Percentiles rank a stretch among this genome's conserved stretches.
Conservation (phyloP, 2,888 invertebrate species). For the Drosophila nigricruria region DNA sequence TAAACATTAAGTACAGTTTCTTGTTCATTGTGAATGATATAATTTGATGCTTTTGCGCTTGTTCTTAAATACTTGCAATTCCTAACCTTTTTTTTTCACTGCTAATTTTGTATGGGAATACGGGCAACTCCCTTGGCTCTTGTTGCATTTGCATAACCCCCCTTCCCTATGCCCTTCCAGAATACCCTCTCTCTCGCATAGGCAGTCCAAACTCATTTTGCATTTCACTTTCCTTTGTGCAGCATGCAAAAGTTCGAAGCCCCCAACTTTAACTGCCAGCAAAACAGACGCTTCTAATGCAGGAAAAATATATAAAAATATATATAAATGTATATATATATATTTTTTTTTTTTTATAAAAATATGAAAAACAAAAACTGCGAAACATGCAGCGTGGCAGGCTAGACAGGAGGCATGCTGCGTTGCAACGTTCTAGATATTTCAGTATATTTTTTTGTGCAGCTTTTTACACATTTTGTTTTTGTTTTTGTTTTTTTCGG, state of each 20-base stretch:
- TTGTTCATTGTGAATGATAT: not conserved
- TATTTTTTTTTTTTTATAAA: constrained; percentile 6
- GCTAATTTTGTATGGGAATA: constrained; percentile 22
- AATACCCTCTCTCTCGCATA: not conserved
- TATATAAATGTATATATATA: not conserved
- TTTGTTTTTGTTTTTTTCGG: constrained; percentile 24
- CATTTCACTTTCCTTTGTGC: constrained; percentile 78
- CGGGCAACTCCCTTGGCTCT: not conserved
- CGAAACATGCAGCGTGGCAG: constrained; percentile 37
- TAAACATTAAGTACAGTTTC: not conserved
- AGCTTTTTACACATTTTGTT: constrained; percentile 53
- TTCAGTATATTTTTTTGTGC: constrained; percentile 31
- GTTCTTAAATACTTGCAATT: constrained; percentile 5
- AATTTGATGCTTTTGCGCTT: not conserved
- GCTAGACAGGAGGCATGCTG: constrained; percentile 43
- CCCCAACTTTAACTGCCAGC: constrained; percentile 63
- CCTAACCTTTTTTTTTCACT: constrained; percentile 10
- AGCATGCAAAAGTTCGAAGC: constrained; percentile 69
- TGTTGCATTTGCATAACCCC: constrained; percentile 31
- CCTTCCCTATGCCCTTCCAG: not conserved
- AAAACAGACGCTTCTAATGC: constrained; percentile 30
- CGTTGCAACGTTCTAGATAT: constrained; percentile 57
- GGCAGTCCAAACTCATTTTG: constrained; percentile 17
- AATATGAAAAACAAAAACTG: constrained; percentile 39
- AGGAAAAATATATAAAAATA: constrained; percentile 7